Base-by-base conservation (phyloP, 1,140 invertebrate species). In the Campodea augens region DNA sequence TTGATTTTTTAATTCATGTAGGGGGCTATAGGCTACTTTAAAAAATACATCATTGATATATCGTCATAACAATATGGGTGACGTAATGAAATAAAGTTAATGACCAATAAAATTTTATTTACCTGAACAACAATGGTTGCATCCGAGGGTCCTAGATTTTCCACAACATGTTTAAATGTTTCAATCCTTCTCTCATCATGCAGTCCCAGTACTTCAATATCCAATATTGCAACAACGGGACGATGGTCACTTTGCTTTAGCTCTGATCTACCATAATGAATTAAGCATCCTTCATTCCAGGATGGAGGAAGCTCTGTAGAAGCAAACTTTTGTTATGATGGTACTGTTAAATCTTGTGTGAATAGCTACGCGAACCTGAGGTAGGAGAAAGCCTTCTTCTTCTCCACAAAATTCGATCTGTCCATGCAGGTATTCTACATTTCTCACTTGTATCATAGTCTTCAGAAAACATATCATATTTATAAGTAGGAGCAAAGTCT, bases 381-480 rank as follows among this genome's bases (percentile, higher is more conserved):
- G 80, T 80, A 29, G 74, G 71, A 25, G 74, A 65, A 49, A 77
- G 68, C 60, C 78, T 81, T 51, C 81, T 68, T 43, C 81, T 69
- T 59, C 81, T 78, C 82, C 88, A 98, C 21, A 99, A 66, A 36
- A 98, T 72, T 50, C 96, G 66, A 66, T 99, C 96, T 1, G 95
- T 98, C 90, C 91, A 99, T 1, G 96, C 93, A 0, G 96, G 96
- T 24, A 87, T 81, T 38, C 93, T 70, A 56, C 80, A 83, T 64
- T 99, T 99, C 62, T 99, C 96, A 62, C 92, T 97, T 0, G 95
- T 98, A 60, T 99, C 96, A 61, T 97, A 99, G 67, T 98, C 92
- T 63, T 98, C 89, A 56, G 89, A 95, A 62, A 98, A 98, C 25
- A 96, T 63, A 69, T 99, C 96, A 60, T 98, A 99, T 62, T 99